These are phyloP conservation scores for Gryon sp. DNA, from an alignment of 1,140 invertebrate species.

Conservation along the genomic window DNA sequence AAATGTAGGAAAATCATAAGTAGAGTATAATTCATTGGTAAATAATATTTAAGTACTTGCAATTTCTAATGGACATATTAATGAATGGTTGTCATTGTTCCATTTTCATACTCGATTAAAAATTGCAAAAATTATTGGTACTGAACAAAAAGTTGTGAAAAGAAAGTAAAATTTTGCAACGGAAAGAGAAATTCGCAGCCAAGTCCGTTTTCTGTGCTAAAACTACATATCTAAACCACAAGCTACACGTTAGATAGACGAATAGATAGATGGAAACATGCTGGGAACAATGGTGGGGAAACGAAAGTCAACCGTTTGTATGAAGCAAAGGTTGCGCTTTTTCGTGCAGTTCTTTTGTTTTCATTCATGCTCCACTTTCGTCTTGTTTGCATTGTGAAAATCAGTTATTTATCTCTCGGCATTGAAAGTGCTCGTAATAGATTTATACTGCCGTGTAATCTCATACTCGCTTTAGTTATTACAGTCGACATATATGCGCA, in stretches of 20 bases:
- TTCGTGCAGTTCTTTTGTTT: slow-evolving; percentile 63
- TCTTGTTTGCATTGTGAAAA: slow-evolving; percentile 65
- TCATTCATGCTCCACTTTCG: slow-evolving; percentile 65
- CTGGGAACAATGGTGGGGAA: slow-evolving; percentile 58
- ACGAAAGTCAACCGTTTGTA: slow-evolving; percentile 60
- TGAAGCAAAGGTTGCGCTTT: slow-evolving; percentile 60
- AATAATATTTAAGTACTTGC: too few species aligned
- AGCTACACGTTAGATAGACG: slow-evolving; percentile 15
- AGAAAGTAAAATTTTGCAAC: too few species aligned
- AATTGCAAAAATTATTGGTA: too few species aligned
- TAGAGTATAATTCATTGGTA: too few species aligned
- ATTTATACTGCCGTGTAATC: slow-evolving; percentile 52
- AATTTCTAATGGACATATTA: too few species aligned
- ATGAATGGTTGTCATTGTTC: too few species aligned
- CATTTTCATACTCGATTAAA: too few species aligned
- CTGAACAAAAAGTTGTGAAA: too few species aligned
- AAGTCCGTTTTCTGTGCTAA: slow-evolving; percentile 12
- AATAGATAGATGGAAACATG: slow-evolving; percentile 26
- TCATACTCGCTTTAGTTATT: slow-evolving; percentile 28
- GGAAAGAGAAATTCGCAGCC: slow-evolving; percentile 19
- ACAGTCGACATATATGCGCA: slow-evolving; percentile 40
- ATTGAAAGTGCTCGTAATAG: slow-evolving; percentile 65
- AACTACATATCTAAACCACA: slow-evolving; percentile 11
- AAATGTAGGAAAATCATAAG: too few species aligned
- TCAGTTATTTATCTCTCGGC: slow-evolving; percentile 62